These are phyloP conservation scores for Leptonema lineaticorne DNA, from an alignment of 1,140 invertebrate species.

Conservation along the genomic window DNA sequence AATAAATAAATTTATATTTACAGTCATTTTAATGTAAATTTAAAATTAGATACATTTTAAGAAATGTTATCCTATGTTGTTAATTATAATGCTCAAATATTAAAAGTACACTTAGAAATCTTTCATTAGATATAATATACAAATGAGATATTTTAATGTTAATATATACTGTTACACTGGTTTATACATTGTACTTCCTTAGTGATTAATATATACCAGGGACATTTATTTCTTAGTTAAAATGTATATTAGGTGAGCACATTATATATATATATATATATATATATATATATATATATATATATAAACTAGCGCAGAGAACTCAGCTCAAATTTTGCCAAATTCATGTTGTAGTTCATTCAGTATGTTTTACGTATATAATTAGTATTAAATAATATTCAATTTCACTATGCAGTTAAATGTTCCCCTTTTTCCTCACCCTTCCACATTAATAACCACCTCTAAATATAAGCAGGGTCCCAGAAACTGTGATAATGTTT, in stretches of 20 bases:
- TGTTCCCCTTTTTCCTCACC: not conserved
- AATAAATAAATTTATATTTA: too few species aligned
- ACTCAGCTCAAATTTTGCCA: conserved; percentile 36
- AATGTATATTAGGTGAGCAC: not conserved
- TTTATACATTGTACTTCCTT: too few species aligned
- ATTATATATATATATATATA: not conserved
- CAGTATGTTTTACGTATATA: not conserved
- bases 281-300: not conserved
- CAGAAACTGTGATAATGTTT: conserved; percentile 29
- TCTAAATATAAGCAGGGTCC: conserved; percentile 36
- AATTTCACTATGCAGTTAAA: not conserved
- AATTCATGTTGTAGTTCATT: conserved; percentile 18
- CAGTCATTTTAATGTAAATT: too few species aligned
- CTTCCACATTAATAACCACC: not conserved
- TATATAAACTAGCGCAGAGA: not conserved
- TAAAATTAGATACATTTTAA: too few species aligned
- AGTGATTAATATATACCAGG: not conserved
- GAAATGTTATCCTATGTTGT: too few species aligned
- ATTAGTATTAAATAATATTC: conserved; percentile 1
- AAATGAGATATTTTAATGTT: too few species aligned
- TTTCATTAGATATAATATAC: too few species aligned
- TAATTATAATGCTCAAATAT: too few species aligned
- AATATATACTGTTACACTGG: too few species aligned
- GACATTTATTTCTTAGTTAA: not conserved
- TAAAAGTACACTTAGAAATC: too few species aligned